These are phyloP conservation scores for Prolemur simus DNA, from an alignment of 2,113 vertebrate genomes.

Conservation along the genomic window DNA sequence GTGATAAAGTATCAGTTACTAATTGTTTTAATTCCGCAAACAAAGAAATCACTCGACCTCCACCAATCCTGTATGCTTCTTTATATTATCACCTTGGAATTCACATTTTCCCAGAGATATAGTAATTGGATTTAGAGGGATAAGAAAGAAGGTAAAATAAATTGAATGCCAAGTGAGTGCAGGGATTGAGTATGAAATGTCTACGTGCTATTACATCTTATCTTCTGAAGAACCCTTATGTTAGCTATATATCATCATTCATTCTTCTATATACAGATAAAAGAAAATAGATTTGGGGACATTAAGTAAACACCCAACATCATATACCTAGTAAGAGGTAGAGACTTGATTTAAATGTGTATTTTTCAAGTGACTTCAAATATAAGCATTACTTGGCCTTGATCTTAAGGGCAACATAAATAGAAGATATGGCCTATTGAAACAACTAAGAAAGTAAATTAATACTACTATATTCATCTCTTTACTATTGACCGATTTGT, in stretches of 20 bases:
- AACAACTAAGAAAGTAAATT: background rate
- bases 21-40: background rate
- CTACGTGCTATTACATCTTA: background rate
- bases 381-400: background rate
- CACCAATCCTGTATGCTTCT: background rate
- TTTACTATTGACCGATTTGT: background rate
- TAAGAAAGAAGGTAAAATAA: background rate
- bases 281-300: background rate
- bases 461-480: background rate
- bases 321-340: background rate
- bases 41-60: background rate
- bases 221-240: background rate
- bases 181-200: background rate
- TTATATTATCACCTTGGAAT: background rate
- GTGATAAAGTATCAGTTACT: rapidly evolving
- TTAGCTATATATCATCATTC: background rate
- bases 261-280: background rate
- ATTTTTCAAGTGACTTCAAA: background rate
- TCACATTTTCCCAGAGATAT: background rate
- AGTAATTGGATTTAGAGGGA: background rate
- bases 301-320: background rate
- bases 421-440: background rate
- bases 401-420: background rate
- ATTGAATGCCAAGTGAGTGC: background rate
- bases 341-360: background rate